phyloP scores from a whole-genome alignment of 2,113 vertebrate genomes.

The Ramphastos sulfuratus region DNA sequence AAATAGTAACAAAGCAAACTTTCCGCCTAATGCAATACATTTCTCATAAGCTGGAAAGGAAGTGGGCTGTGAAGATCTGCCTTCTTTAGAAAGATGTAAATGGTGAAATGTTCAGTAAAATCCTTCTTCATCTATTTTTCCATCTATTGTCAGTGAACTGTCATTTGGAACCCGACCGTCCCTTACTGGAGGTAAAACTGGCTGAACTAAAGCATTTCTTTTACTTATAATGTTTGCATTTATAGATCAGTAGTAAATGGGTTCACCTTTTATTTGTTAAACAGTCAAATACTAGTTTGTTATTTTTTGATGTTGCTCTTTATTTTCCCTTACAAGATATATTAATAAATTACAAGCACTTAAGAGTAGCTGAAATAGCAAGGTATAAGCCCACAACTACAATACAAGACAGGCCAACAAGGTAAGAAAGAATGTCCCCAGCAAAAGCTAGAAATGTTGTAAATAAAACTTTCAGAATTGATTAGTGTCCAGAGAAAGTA shows the following conservation, averaged over 20 bases:
- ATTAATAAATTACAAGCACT: constrained; percentile 49
- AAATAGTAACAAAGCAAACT: background rate
- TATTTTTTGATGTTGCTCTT: constrained; percentile 63
- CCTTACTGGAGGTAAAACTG: background rate
- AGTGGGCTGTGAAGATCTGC: background rate
- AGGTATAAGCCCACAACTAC: background rate
- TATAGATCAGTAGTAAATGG: background rate
- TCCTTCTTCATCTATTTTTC: background rate
- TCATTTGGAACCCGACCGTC: background rate
- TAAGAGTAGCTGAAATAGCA: constrained; percentile 18
- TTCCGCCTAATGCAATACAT: background rate
- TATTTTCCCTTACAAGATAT: constrained; percentile 64
- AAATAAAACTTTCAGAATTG: background rate
- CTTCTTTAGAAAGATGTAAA: background rate
- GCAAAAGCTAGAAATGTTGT: background rate
- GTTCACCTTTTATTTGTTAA: background rate
- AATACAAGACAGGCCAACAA: background rate
- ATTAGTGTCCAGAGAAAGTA: background rate
- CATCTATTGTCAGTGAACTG: background rate
- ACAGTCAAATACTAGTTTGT: background rate
- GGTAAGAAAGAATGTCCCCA: background rate
- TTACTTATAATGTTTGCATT: background rate
- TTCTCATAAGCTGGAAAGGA: background rate
- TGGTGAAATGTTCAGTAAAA: background rate
- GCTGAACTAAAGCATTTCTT: background rate